These are phyloP conservation scores for Atta colombica DNA, from an alignment of 1,140 invertebrate species.

Conservation along the genomic window DNA sequence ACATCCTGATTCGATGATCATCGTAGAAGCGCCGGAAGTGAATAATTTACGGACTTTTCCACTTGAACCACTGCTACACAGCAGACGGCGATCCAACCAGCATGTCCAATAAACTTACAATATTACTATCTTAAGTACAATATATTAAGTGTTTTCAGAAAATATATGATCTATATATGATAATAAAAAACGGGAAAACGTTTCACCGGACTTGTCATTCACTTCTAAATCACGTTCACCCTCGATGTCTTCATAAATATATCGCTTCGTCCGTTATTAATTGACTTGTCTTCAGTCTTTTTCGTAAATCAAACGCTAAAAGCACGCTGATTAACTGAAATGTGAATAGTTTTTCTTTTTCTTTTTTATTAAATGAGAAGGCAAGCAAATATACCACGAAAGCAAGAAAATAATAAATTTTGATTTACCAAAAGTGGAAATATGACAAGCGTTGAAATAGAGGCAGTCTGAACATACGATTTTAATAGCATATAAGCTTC, in stretches of 20 bases:
- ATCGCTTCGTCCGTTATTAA: not conserved
- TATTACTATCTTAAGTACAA: constrained; percentile 83
- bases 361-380: not conserved
- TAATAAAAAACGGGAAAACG: constrained; percentile 81
- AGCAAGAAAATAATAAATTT: not conserved
- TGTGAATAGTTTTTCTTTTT: not conserved
- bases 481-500: constrained; percentile 70
- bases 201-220: constrained; percentile 72
- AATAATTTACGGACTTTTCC: constrained; percentile 58
- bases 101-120: constrained; percentile 82
- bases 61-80: constrained; percentile 67
- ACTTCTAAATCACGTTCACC: constrained; percentile 52
- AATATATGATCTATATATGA: constrained; percentile 85
- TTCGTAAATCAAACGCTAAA: constrained; percentile 33
- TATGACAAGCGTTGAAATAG: constrained; percentile 68
- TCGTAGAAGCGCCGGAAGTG: constrained; percentile 49
- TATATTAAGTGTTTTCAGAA: constrained; percentile 84
- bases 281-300: not conserved
- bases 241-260: constrained; percentile 6
- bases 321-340: constrained; percentile 61
- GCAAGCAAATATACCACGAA: not conserved
- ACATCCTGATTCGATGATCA: constrained; percentile 69
- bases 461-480: constrained; percentile 73
- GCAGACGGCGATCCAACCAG: constrained; percentile 76
- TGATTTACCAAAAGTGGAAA: constrained; percentile 70